Evolutionary conservation across 2,797 vertebrate species (phyloP).

Genomic region (Galaxias olidus): DNA sequence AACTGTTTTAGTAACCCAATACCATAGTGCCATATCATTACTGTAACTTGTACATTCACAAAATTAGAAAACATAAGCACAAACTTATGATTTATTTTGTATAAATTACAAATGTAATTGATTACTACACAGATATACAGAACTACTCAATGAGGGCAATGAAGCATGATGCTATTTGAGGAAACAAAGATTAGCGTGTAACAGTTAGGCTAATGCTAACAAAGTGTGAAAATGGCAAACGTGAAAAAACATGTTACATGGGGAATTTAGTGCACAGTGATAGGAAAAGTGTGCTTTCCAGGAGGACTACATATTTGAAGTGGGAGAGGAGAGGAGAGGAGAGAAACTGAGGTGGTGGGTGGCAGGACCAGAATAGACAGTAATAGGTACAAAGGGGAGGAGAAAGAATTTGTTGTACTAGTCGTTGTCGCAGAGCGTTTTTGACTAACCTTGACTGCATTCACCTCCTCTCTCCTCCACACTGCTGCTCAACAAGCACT

Average conservation of each 20-base stretch:
- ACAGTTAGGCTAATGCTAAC: conserved; percentile 3
- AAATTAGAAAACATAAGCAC: too few species aligned
- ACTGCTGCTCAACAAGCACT: conserved; percentile 73
- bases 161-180: background rate
- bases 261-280: conserved; percentile 35
- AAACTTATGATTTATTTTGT: too few species aligned
- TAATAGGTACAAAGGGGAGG: conserved; percentile 4
- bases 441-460: conserved; percentile 77
- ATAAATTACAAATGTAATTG: too few species aligned
- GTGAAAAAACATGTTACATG: conserved; percentile 32
- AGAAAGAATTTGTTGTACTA: conserved; percentile 37
- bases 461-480: conserved; percentile 66
- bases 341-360: conserved; percentile 16
- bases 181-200: background rate
- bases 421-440: conserved; percentile 51
- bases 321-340: too few species aligned
- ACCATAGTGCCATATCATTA: conserved; percentile 46
- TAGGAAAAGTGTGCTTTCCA: conserved; percentile 31
- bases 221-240: conserved; percentile 16
- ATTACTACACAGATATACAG: too few species aligned
- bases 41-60: too few species aligned
- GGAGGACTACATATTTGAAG: too few species aligned
- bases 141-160: too few species aligned
- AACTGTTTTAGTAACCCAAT: conserved; percentile 78
- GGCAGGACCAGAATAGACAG: conserved; percentile 31